Evolutionary conservation across 2,888 invertebrate species (phyloP).

Genomic region (Xanthia icteritia): DNA sequence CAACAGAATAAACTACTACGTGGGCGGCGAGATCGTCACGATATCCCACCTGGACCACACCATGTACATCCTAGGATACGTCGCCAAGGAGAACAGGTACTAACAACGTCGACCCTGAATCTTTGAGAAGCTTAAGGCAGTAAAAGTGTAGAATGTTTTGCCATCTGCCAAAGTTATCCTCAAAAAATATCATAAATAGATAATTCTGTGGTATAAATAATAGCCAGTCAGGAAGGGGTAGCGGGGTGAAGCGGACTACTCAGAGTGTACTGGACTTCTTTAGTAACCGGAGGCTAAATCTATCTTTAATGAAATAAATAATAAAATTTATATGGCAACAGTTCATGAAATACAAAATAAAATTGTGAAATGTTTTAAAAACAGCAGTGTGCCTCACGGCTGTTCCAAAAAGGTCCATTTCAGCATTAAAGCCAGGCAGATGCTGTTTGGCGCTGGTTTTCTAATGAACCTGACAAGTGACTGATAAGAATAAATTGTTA

Average conservation of each 20-base stretch:
- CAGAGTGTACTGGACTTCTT: background rate
- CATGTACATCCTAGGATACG: constrained; percentile 99
- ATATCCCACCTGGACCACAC: constrained; percentile 99
- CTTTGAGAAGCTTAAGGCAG: background rate
- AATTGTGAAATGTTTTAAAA: background rate
- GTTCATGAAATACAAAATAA: background rate
- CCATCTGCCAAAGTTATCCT: background rate
- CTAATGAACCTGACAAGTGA: background rate
- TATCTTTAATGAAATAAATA: background rate
- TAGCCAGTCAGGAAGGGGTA: no score
- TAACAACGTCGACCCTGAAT: background rate
- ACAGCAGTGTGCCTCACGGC: background rate
- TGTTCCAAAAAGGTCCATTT: background rate
- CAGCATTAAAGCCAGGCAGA: background rate
- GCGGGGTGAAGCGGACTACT: background rate
- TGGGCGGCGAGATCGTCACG: constrained; percentile 99
- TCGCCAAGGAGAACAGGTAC: constrained; percentile 96
- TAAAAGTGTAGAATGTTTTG: background rate
- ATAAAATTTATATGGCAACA: background rate
- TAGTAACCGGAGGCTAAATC: background rate
- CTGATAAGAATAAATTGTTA: background rate
- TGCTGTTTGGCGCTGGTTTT: background rate
- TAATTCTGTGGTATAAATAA: background rate
- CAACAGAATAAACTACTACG: constrained; percentile 99
- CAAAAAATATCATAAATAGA: background rate